A percentile compares a stretch with the other conserved stretches of the same genome.
These are phyloP conservation scores for Colletes collaris DNA, from an alignment of 2,888 invertebrate genomes.

Conservation along the genomic window DNA sequence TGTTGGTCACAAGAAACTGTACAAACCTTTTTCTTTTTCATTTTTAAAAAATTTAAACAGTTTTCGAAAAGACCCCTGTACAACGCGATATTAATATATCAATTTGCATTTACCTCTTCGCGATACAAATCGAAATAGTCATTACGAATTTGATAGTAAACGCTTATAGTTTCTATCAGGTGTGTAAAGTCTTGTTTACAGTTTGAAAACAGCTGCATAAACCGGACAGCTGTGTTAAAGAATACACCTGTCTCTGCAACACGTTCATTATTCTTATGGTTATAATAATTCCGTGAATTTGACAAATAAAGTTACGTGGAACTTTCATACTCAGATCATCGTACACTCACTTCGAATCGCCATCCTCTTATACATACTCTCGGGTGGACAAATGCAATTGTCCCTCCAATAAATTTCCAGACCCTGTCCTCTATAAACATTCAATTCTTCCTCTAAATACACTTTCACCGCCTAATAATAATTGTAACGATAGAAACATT, in stretches of 20 bases:
- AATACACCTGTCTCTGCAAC: conserved; percentile 95
- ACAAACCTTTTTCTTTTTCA: too few relatives aligned
- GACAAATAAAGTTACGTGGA: too few relatives aligned
- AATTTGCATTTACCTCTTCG: conserved; percentile 88
- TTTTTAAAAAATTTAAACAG: too few relatives aligned
- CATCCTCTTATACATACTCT: conserved; percentile 97
- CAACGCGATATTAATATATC: neutral
- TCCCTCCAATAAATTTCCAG: conserved; percentile 99
- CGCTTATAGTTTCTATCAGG: conserved; percentile 93
- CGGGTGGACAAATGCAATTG: conserved; percentile 96
- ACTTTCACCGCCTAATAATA: conserved; percentile 89
- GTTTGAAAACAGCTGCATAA: conserved; percentile 97
- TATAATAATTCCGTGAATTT: too few relatives aligned
- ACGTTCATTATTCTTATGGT: neutral
- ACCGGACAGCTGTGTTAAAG: conserved; percentile 96
- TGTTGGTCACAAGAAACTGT: too few relatives aligned
- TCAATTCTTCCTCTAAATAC: conserved; percentile 93
- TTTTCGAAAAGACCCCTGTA: too few relatives aligned
- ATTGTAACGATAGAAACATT: conserved; percentile 29
- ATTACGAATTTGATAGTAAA: conserved; percentile 98
- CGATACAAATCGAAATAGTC: conserved; percentile 96
- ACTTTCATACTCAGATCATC: too few relatives aligned
- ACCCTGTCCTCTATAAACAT: conserved; percentile 96
- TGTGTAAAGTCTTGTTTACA: conserved; percentile 93
- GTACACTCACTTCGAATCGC: conserved; percentile 90